Base-by-base conservation (phyloP, 2,797 vertebrate species). In the Xerus rutilus region DNA sequence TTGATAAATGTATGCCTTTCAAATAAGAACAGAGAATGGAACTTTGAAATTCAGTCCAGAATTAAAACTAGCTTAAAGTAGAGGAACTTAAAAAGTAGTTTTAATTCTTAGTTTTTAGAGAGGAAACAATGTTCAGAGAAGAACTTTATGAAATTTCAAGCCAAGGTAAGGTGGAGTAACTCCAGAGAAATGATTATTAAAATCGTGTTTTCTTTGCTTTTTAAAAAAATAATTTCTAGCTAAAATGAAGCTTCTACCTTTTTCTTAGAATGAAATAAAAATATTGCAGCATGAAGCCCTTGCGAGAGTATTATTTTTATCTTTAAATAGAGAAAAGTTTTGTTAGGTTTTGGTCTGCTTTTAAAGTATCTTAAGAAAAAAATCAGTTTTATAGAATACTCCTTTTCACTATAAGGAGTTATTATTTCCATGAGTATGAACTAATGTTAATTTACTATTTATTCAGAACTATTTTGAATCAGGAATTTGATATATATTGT, bases 111-210 rank as follows among this genome's bases (percentile, higher is more conserved):
- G 59, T 90, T 97, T 92, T 82, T 30, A 97, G 72, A 62, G 94
- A 84, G 89, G 96, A 97, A 72, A 92, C 49, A 14, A 96, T 98
- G 98, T 32, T 96, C 73, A 86, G 2, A 97, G 97, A 98, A 96
- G 96, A 96, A 67, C 96, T 97, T 57, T 62, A 21, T 62, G 97
- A 83, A 8, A 54, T 96, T 91, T 78, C 97, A 79, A 65, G n/a
- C 0, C 72, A 87, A 98, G 98, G 98, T 98, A 98, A 97, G 98
- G 30, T n/a, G 74, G 3, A 32, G 45, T 47, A 35, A 89, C 54
- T 62, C 76, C 14, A 91, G 67, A 95, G 73, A 30, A 92, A 92
- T 86, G 28, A 81, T 94, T 69, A 77, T 0, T 28, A 43, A 94
- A 84, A 78, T 82, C 23, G 91, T 39, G 5, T 89, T 94, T 97